Evolutionary conservation across 2,113 vertebrate genomes (phyloP), one percentile per base, ranked within the genome.

Genomic region (Motacilla tschutschensis): DNA sequence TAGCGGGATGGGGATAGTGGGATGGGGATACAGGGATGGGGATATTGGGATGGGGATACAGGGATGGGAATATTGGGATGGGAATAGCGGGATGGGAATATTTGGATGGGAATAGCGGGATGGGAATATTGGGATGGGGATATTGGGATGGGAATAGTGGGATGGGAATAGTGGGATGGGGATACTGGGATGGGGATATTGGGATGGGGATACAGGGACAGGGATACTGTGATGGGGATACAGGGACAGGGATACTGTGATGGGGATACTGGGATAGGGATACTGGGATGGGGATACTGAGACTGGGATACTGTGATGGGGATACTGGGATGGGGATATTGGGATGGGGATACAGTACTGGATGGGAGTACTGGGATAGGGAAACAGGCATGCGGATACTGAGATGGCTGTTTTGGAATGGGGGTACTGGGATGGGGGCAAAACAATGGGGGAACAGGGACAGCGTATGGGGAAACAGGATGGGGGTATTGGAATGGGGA

Each of bases 1-100:
- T 2, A 65, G 4, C 0, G 8, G 41, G 16, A 8, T 26, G 16
- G 43, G 17, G 0, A 4, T 18, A 21, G 2, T 1, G 4, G 28
- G 10, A 20, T 25, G 16, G n/a, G 24, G 5, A 1, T 14, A 5
- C 9, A 8, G 43, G n/a, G 9, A 36, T 29, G 9, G 20, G 14
- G 15, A 9, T 6, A 29, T 3, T 0, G 29, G 48, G 16, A 11
- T 8, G 3, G 4, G 26, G 2, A 26, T 10, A 20, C 0, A 2
- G 66, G 20, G 17, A 15, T 33, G 17, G 33, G 10, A 4, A 6
- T 10, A 24, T 2, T 1, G 3, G 9, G 25, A 24, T 14, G 20
- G 25, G 25, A 2, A 25, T 10, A 20, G 0, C 2, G 66, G 20
- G 17, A 15, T 33, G 17, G 33, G 10, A 4, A 6, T 10, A 24